phyloP scores from a whole-genome alignment of 2,888 invertebrate genomes.

The Tineola bisselliella region DNA sequence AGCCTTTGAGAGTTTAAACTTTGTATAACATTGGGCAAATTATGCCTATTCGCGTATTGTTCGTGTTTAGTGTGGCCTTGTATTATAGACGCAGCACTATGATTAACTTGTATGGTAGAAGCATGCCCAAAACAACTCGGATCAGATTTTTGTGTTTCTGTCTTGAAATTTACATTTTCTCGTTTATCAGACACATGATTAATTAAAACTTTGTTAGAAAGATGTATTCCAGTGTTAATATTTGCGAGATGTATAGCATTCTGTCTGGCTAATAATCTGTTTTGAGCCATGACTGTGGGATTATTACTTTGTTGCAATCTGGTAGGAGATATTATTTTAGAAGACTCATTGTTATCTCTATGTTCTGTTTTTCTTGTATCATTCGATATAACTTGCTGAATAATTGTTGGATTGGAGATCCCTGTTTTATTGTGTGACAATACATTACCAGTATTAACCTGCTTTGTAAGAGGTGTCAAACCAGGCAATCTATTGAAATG shows the following conservation, averaged over 20 bases:
- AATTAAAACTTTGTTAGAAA: conserved; percentile 47
- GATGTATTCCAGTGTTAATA: conserved; percentile 40
- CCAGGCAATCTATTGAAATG: conserved; percentile 68
- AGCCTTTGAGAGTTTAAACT: conserved; percentile 44
- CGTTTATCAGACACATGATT: conserved; percentile 46
- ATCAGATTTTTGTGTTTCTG: conserved; percentile 37
- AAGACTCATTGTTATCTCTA: conserved; percentile 35
- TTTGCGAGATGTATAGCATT: conserved; percentile 45
- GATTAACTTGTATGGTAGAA: conserved; percentile 49
- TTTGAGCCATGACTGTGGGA: conserved; percentile 54
- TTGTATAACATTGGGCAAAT: conserved; percentile 47
- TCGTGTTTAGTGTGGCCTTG: conserved; percentile 42
- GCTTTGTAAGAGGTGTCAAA: conserved; percentile 36
- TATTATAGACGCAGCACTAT: conserved; percentile 37
- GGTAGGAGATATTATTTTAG: conserved; percentile 55
- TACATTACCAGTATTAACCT: conserved; percentile 53
- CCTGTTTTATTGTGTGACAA: conserved; percentile 44
- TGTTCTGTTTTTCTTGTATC: conserved; percentile 43
- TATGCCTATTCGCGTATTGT: conserved; percentile 33
- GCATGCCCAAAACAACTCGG: conserved; percentile 34
- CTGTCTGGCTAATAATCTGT: conserved; percentile 55
- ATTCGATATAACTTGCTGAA: conserved; percentile 42
- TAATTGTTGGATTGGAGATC: conserved; percentile 29
- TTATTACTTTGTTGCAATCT: conserved; percentile 42
- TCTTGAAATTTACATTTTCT: conserved; percentile 26